Conservation (phyloP, 2,113 vertebrate genomes). For the Atherinomorus stipes region DNA sequence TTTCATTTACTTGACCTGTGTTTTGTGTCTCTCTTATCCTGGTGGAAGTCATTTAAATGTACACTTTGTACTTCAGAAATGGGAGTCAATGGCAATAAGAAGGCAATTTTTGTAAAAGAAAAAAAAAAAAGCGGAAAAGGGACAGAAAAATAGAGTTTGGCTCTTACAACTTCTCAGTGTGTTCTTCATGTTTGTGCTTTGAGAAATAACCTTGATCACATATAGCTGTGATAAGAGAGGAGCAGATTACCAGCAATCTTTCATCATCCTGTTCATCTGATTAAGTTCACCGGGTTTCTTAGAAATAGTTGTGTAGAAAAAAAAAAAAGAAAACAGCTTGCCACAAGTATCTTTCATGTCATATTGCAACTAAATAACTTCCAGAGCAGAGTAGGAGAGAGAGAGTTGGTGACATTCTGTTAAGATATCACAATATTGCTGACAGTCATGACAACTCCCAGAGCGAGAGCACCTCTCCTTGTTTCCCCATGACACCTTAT, state of each 20-base stretch:
- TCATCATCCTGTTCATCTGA: background rate
- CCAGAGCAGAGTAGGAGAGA: conserved; percentile 4
- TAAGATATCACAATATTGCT: no score
- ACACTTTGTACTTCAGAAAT: background rate
- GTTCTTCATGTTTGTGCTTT: background rate
- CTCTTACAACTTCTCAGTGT: background rate
- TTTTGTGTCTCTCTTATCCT: conserved; percentile 21
- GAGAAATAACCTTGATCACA: background rate
- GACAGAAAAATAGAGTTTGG: background rate
- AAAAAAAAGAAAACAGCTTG: no score
- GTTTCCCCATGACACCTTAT: no score
- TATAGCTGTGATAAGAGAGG: background rate
- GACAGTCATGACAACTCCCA: no score
- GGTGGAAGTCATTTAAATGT: conserved; percentile 3
- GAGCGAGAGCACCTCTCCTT: no score
- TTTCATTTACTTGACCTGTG: conserved; percentile 5
- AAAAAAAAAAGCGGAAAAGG: background rate
- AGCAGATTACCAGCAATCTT: background rate
- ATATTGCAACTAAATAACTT: background rate
- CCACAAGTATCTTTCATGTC: background rate
- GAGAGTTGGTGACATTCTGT: background rate
- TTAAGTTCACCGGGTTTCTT: conserved; percentile 14
- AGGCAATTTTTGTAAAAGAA: background rate
- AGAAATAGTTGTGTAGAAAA: background rate
- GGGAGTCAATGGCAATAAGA: background rate